Base-by-base conservation (phyloP, 2,797 vertebrate species). In the Argentina silus region DNA sequence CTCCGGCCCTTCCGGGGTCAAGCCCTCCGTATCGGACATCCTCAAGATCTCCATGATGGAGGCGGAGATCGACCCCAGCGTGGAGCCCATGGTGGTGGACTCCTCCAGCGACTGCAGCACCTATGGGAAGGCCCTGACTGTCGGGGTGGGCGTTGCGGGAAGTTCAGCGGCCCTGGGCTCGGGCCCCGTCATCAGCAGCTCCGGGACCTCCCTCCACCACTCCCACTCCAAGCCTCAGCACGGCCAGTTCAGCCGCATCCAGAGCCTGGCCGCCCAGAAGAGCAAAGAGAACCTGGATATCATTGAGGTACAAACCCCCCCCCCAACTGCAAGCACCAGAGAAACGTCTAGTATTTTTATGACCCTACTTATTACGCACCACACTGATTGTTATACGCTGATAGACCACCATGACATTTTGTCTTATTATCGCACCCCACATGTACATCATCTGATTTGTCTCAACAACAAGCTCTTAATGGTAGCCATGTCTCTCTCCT, bases 11-110 rank as follows among this genome's bases (percentile, higher is more conserved):
- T 79, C 93, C 75, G 78, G 93, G 7, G 90, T 86, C 77, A 97
- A 98, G 88, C 84, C 96, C 62, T 93, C 95, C 0, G 95, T 96
- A 87, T 96, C 96, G 0, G 98, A 99, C 94, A 96, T 96, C 90
- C 92, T 98, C 90, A 98, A 97, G 92, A 98, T 98, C 92, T 98
- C 98, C 87, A 94, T 98, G 97, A 95, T 98, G 95, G 96, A 99
- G 93, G 97, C 97, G 23, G 96, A 97, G 92, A 97, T 96, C 74
- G 97, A 97, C 79, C 92, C 96, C 2, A 94, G 95, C 79, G 83
- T 92, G 0, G 98, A 97, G 87, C 94, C 93, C 76, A 92, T 95
- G 88, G 74, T 96, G 89, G 96, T 94, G 91, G 97, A 98, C 68
- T 94, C 96, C 12, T 95, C 95, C 85, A 92, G 93, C 57, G 94